A percentile compares a stretch with the other conserved stretches of the same genome.
phyloP scores from a whole-genome alignment of 2,113 vertebrate species.

The Lagopus muta region DNA sequence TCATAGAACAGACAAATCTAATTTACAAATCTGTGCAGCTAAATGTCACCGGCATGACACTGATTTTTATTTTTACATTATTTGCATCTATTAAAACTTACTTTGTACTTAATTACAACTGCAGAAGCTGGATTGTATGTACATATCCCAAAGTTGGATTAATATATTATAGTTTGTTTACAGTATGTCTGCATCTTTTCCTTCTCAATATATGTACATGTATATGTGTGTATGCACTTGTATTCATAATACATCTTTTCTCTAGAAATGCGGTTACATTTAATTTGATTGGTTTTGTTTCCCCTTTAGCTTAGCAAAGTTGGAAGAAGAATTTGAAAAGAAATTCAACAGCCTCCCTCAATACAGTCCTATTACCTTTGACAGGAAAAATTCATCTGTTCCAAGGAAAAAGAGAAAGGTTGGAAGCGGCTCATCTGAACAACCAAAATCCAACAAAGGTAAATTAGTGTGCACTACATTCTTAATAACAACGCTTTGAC shows the following conservation, averaged over 20 bases:
- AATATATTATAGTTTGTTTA: neutral
- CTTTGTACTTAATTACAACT: neutral
- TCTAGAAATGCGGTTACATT: slow-evolving; percentile 11
- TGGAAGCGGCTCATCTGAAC: slow-evolving; percentile 79
- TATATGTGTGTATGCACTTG: neutral
- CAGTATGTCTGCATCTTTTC: neutral
- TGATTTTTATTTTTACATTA: neutral
- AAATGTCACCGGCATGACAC: neutral
- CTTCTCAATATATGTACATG: neutral
- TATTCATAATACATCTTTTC: neutral
- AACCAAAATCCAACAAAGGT: slow-evolving; percentile 86
- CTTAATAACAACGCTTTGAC: neutral
- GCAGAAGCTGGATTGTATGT: neutral
- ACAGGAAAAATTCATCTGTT: slow-evolving; percentile 89
- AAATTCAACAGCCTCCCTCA: slow-evolving; percentile 99
- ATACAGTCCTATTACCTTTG: slow-evolving; percentile 94
- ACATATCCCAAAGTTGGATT: neutral
- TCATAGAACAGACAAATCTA: neutral
- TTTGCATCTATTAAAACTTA: neutral
- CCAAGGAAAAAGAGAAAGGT: slow-evolving; percentile 90
- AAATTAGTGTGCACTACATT: neutral
- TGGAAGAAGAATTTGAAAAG: slow-evolving; percentile 99
- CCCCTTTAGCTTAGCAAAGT: slow-evolving; percentile 87
- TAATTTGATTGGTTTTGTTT: slow-evolving; percentile 63
- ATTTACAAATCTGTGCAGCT: neutral